A percentile compares a stretch with the other conserved stretches of the same genome.
Conservation (phyloP, 37 sponge, comb jelly and placozoan genomes). For the Chondrosia reniformis region DNA sequence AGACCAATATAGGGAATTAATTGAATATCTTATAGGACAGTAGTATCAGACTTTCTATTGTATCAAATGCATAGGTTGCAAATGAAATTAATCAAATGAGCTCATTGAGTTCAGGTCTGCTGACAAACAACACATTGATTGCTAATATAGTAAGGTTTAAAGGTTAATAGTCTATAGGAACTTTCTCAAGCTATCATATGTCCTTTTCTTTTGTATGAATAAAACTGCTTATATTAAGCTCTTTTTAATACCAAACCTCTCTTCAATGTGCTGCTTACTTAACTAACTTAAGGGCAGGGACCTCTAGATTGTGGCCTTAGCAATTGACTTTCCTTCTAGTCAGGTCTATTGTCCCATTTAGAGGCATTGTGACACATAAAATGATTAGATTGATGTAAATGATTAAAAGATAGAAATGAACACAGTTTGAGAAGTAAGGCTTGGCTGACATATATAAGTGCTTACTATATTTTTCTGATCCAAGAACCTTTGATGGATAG, state of each 20-base stretch:
- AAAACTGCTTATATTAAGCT: too few species aligned
- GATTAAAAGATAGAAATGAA: not conserved
- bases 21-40: too few species aligned
- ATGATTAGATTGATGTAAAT: not conserved
- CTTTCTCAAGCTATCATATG: too few species aligned
- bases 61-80: too few species aligned
- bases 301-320: not conserved
- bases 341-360: not conserved
- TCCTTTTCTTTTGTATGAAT: too few species aligned
- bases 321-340: not conserved
- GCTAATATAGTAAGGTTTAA: too few species aligned
- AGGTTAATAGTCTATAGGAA: too few species aligned
- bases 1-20: too few species aligned
- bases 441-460: not conserved
- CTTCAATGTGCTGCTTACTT: not conserved
- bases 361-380: not conserved
- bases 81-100: too few species aligned
- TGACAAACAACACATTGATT: too few species aligned
- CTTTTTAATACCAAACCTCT: constrained; percentile 2
- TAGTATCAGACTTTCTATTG: too few species aligned
- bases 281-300: not conserved
- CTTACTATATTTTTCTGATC: constrained; percentile 21
- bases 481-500: constrained; percentile 64
- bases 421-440: not conserved
- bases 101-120: too few species aligned